phyloP scores from a whole-genome alignment of 2,113 vertebrate species.

The Platysteira castanea region DNA sequence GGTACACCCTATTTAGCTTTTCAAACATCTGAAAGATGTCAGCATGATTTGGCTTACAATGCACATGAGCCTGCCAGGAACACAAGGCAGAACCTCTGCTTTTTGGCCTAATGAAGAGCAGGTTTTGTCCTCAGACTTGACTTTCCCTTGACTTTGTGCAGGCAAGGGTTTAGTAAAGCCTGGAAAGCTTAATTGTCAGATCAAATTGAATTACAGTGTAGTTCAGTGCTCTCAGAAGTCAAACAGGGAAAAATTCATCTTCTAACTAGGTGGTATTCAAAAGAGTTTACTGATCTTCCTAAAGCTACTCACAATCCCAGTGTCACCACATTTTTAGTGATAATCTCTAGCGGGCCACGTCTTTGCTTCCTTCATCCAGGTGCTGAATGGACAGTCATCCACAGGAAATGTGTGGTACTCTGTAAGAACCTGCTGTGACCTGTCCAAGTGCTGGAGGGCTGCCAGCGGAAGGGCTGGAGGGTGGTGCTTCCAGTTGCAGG shows the following conservation, averaged over 20 bases:
- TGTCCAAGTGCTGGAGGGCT: neutral
- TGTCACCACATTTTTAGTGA: neutral
- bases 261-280: neutral
- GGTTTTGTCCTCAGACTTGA: neutral
- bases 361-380: neutral
- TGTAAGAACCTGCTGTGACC: neutral
- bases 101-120: neutral
- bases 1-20: neutral
- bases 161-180: neutral
- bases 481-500: neutral
- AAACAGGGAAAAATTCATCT: neutral
- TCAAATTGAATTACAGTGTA: neutral
- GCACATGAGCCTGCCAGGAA: neutral
- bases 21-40: neutral
- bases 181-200: neutral
- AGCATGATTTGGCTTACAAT: neutral
- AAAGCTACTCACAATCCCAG: neutral
- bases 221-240: neutral
- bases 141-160: neutral
- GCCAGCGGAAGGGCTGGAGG: neutral
- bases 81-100: neutral
- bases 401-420: neutral
- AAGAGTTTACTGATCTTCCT: neutral
- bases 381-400: neutral
- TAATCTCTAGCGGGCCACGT: neutral